Conservation (phyloP, 2,113 vertebrate genomes). For the Argyrosomus japonicus region DNA sequence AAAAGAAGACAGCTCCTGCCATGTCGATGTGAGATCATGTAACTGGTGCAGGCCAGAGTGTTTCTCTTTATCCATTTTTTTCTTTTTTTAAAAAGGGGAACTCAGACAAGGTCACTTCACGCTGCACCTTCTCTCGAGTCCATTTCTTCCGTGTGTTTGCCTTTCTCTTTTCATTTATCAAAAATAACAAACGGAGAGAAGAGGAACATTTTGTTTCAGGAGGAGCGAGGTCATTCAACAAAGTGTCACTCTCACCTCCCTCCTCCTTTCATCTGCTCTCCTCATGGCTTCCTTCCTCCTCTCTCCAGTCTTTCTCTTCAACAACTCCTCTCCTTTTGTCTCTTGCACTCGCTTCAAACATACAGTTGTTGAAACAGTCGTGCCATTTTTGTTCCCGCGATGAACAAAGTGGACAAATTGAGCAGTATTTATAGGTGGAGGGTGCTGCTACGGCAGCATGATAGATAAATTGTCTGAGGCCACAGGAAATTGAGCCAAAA, state of each 20-base stretch:
- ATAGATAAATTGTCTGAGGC: constrained; percentile 29
- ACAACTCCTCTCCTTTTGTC: not conserved
- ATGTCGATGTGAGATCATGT: not conserved
- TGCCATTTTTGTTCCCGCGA: constrained; percentile 5
- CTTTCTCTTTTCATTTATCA: constrained; percentile 10
- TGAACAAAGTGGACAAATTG: constrained; percentile 37
- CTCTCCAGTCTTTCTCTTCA: not conserved
- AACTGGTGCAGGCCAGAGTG: not conserved
- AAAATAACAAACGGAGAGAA: not conserved
- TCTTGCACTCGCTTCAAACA: constrained; percentile 7
- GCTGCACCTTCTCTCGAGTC: not conserved
- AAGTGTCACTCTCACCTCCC: constrained; percentile 12
- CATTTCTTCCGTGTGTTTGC: not conserved
- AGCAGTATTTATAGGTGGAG: constrained; percentile 13
- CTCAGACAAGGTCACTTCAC: constrained; percentile 24
- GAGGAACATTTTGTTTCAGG: not conserved
- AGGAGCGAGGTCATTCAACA: constrained; percentile 22
- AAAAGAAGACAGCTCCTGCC: not conserved
- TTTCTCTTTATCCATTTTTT: not conserved
- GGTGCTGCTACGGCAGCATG: not conserved
- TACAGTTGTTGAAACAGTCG: constrained; percentile 15
- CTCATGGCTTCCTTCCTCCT: constrained; percentile 1
- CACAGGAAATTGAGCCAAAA: constrained; percentile 16
- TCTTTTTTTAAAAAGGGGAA: not conserved
- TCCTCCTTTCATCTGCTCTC: constrained; percentile 7